These are phyloP conservation scores for Anhinga anhinga DNA, from an alignment of 2,113 vertebrate genomes.

Conservation along the genomic window DNA sequence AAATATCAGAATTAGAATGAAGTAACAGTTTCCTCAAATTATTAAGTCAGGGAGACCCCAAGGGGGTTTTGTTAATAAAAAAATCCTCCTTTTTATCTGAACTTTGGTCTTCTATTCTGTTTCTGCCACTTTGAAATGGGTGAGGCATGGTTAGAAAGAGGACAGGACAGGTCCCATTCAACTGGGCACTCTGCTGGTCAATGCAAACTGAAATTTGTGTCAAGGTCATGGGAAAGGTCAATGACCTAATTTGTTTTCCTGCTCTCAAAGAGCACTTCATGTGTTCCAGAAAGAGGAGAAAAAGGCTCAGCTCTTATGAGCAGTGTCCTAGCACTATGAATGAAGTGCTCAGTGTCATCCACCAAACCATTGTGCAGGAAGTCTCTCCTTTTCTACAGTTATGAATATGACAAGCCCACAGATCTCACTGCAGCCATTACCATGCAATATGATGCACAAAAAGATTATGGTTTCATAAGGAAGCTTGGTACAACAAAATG, in stretches of 20 bases:
- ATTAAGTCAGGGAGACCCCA: neutral
- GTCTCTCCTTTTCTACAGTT: neutral
- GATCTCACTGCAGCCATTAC: neutral
- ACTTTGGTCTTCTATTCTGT: constrained; percentile 39
- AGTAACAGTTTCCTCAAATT: constrained; percentile 33
- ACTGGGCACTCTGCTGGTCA: constrained; percentile 40
- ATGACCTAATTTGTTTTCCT: constrained; percentile 56
- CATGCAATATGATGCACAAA: accelerated
- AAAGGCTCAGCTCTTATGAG: neutral
- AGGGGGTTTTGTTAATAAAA: constrained; percentile 9
- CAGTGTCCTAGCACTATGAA: neutral
- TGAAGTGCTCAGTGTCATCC: neutral
- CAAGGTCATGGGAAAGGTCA: constrained; percentile 73
- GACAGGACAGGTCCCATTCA: constrained; percentile 44
- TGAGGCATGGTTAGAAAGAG: constrained; percentile 28
- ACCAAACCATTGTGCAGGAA: neutral
- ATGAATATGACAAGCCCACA: neutral
- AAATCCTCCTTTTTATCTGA: constrained; percentile 5
- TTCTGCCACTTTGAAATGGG: constrained; percentile 31
- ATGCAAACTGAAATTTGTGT: constrained; percentile 60
- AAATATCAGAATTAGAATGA: constrained; percentile 46
- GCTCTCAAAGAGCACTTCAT: neutral
- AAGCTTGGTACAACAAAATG: neutral
- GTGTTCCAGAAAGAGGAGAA: neutral
- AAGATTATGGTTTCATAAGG: neutral